phyloP scores from a whole-genome alignment of 2,113 vertebrate genomes.

The Trematocara stigmaticum region DNA sequence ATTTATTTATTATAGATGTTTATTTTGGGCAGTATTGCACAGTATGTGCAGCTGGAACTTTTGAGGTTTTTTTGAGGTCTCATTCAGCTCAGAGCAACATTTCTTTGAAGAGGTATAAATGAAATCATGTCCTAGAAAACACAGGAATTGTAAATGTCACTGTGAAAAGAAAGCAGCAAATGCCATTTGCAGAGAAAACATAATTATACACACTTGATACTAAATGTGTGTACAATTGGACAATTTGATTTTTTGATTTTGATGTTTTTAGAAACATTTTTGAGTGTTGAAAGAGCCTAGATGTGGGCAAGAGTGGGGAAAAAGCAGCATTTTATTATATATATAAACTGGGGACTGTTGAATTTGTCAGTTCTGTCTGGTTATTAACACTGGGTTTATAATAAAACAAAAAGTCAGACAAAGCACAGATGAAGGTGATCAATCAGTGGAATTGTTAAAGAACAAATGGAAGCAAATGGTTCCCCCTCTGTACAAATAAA shows the following conservation, averaged over 20 bases:
- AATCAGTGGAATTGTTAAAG: background rate
- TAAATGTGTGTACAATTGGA: background rate
- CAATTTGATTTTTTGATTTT: background rate
- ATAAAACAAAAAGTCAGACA: background rate
- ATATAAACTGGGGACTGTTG: background rate
- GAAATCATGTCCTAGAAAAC: background rate
- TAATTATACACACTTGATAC: background rate
- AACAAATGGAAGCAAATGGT: background rate
- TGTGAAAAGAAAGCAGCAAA: background rate
- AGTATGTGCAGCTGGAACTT: background rate
- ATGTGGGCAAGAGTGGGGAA: background rate
- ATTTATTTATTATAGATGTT: background rate
- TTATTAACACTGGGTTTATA: background rate
- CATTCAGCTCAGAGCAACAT: background rate
- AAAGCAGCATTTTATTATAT: background rate
- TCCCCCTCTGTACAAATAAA: background rate
- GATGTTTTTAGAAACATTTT: background rate
- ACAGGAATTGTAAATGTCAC: background rate
- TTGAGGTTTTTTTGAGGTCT: background rate
- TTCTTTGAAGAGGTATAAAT: background rate
- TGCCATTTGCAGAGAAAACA: background rate
- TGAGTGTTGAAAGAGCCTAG: background rate
- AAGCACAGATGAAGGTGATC: background rate
- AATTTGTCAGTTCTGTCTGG: background rate
- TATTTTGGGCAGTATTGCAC: background rate